Evolutionary conservation across 2,113 vertebrate species (phyloP).

Genomic region (Hydrolagus affinis): DNA sequence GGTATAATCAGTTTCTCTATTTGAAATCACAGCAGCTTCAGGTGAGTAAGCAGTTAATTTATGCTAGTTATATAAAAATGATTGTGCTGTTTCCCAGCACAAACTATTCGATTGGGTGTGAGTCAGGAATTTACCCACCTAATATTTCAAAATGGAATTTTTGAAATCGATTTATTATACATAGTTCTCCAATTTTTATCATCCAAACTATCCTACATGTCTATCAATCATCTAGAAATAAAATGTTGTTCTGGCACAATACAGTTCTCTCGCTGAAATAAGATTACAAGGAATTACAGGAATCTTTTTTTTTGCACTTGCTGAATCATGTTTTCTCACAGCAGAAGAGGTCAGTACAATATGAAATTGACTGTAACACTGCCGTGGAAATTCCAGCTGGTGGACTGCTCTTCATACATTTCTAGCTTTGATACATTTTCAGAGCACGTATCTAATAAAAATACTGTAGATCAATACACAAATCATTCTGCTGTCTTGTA

Average conservation of each 20-base stretch:
- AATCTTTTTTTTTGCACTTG: background rate
- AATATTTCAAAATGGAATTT: constrained; percentile 7
- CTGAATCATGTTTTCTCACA: background rate
- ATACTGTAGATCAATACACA: background rate
- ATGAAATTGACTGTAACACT: background rate
- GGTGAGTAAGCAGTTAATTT: constrained; percentile 7
- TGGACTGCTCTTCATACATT: background rate
- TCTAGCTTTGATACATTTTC: background rate
- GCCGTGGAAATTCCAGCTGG: background rate
- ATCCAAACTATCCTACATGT: background rate
- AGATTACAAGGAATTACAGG: constrained; percentile 23
- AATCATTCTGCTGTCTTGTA: background rate
- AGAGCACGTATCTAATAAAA: background rate
- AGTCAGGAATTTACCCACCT: background rate
- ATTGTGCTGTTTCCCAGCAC: background rate
- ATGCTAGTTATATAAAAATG: background rate
- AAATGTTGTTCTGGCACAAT: background rate
- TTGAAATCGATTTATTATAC: background rate
- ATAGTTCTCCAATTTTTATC: background rate
- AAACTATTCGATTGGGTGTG: background rate
- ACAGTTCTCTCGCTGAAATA: background rate
- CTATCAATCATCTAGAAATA: background rate
- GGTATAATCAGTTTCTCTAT: too few relatives aligned
- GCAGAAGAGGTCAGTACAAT: too few relatives aligned
- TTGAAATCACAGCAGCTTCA: too few relatives aligned